Evolutionary conservation across 2,113 vertebrate genomes (phyloP).

Genomic region (Corythornis cristatus): DNA sequence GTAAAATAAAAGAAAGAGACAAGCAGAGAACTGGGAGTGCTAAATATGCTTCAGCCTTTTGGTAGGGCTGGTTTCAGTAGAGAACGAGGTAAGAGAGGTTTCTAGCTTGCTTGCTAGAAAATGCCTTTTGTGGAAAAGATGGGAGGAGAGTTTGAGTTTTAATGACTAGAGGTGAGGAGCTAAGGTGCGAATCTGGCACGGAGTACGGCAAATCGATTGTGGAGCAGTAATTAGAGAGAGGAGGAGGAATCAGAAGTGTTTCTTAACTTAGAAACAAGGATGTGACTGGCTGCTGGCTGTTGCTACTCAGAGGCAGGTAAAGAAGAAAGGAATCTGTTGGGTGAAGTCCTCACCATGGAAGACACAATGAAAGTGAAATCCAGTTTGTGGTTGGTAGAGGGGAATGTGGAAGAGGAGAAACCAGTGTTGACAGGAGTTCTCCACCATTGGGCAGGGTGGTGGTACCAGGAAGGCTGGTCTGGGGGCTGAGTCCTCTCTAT

Average conservation of each 20-base stretch:
- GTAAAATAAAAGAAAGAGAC: conserved; percentile 61
- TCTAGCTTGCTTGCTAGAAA: not conserved
- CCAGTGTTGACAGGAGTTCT: not conserved
- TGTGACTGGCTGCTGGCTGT: conserved; percentile 38
- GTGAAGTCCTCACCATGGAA: not conserved
- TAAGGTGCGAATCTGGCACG: conserved; percentile 13
- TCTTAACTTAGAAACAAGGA: conserved; percentile 50
- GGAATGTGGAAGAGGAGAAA: not conserved
- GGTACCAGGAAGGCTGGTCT: not conserved
- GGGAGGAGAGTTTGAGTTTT: conserved; percentile 40
- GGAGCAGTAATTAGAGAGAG: conserved; percentile 45
- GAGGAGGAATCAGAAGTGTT: conserved; percentile 60
- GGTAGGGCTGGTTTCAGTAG: not conserved
- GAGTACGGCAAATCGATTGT: not conserved
- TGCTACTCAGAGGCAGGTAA: conserved; percentile 9
- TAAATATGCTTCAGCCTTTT: conserved; percentile 50
- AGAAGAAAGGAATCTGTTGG: not conserved
- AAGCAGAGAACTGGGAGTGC: conserved; percentile 39
- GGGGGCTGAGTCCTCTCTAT: not conserved
- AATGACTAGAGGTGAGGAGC: not conserved
- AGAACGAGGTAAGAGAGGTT: not conserved
- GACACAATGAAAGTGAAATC: not conserved
- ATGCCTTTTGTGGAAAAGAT: conserved; percentile 10
- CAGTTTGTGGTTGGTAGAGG: not conserved
- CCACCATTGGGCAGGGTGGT: accelerated